A percentile compares a stretch with the other conserved stretches of the same genome.
phyloP scores from a whole-genome alignment of 2,888 invertebrate genomes.

The Tenodera sinensis region DNA sequence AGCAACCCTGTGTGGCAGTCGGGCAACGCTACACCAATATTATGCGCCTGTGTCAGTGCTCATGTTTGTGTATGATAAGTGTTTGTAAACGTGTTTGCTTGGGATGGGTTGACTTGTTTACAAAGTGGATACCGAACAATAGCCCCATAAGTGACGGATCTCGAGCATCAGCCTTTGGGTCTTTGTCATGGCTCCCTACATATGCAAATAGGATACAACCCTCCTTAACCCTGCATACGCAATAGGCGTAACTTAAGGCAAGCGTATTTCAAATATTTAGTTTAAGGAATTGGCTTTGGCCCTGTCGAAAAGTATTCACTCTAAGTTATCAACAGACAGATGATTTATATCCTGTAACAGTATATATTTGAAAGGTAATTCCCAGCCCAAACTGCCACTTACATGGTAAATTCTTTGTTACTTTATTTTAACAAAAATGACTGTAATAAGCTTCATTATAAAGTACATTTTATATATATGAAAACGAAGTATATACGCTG shows the following conservation, averaged over 20 bases:
- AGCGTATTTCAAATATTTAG: not conserved
- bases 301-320: too few relatives aligned
- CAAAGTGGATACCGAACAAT: not conserved
- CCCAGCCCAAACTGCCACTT: too few relatives aligned
- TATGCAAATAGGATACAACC: not conserved
- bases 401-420: too few relatives aligned
- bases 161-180: not conserved
- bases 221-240: not conserved
- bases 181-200: not conserved
- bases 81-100: not conserved
- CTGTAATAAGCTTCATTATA: too few relatives aligned
- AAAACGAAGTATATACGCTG: too few relatives aligned
- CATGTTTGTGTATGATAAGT: too few relatives aligned
- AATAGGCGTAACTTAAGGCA: not conserved
- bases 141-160: not conserved
- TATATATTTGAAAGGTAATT: too few relatives aligned
- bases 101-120: not conserved
- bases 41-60: not conserved
- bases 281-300: too few relatives aligned
- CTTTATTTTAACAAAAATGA: too few relatives aligned
- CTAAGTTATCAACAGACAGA: too few relatives aligned
- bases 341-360: too few relatives aligned
- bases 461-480: too few relatives aligned
- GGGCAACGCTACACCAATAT: not conserved
- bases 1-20: not conserved